Conservation (phyloP, 2,113 vertebrate genomes). For the Patagioenas fasciata region DNA sequence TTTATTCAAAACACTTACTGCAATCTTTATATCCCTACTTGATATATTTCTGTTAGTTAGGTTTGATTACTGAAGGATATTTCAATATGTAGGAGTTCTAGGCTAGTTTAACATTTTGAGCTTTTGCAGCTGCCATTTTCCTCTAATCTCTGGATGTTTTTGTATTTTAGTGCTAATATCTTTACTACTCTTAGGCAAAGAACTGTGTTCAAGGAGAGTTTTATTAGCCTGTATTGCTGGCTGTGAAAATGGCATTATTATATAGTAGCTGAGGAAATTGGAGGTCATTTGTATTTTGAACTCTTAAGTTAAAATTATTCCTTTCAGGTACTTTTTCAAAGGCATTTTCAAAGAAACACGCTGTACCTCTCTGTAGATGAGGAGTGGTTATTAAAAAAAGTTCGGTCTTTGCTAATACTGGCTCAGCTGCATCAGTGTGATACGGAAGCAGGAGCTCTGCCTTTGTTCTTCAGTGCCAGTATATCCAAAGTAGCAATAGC, state of each 20-base stretch:
- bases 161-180: neutral
- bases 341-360: neutral
- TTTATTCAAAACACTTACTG: neutral
- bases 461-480: neutral
- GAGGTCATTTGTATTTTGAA: neutral
- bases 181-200: neutral
- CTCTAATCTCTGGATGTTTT: neutral
- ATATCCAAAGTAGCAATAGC: neutral
- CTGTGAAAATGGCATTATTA: neutral
- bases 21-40: neutral
- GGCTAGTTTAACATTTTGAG: neutral
- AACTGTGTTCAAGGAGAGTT: neutral
- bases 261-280: neutral
- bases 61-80: neutral
- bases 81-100: neutral
- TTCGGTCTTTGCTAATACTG: neutral
- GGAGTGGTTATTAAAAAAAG: neutral
- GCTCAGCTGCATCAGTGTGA: neutral
- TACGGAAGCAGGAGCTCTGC: neutral
- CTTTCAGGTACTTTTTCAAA: neutral
- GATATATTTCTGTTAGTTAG: neutral
- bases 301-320: neutral
- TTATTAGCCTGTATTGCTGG: neutral
- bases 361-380: accelerated
- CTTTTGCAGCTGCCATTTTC: neutral